phyloP scores from a whole-genome alignment of 2,113 vertebrate genomes.

The Callopanchax toddi region DNA sequence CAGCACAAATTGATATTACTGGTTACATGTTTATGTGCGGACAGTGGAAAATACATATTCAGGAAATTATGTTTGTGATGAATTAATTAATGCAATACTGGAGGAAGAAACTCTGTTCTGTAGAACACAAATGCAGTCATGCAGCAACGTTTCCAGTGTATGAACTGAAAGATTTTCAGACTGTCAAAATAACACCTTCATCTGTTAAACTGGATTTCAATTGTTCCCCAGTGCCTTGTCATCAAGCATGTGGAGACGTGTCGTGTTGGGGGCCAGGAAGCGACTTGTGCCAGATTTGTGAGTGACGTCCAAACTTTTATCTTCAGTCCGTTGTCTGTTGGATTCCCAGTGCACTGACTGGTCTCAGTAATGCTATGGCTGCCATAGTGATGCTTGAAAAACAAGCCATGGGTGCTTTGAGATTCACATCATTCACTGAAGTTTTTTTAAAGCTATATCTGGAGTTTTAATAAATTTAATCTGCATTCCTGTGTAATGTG shows the following conservation, averaged over 20 bases:
- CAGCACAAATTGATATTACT: too few relatives aligned
- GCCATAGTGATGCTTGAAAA: background rate
- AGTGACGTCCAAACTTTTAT: conserved; percentile 48
- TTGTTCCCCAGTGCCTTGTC: conserved; percentile 64
- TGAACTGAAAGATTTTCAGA: too few relatives aligned
- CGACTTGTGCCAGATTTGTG: conserved; percentile 85
- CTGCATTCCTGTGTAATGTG: background rate
- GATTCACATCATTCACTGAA: background rate
- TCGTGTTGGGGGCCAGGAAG: conserved; percentile 85
- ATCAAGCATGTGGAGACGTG: conserved; percentile 70
- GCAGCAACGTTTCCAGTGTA: too few relatives aligned
- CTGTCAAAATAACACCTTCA: background rate
- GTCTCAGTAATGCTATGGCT: background rate
- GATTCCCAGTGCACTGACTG: background rate
- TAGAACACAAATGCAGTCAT: too few relatives aligned
- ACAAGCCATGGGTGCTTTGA: background rate
- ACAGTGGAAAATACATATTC: too few relatives aligned
- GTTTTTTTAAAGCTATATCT: too few relatives aligned
- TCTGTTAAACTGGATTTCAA: background rate
- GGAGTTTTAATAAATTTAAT: background rate
- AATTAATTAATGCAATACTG: too few relatives aligned
- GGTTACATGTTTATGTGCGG: too few relatives aligned
- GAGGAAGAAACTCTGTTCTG: too few relatives aligned
- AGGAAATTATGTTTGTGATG: too few relatives aligned
- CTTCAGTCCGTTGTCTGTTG: background rate